Base-by-base conservation (phyloP, 2,797 vertebrate species). In the Protonibea diacanthus region DNA sequence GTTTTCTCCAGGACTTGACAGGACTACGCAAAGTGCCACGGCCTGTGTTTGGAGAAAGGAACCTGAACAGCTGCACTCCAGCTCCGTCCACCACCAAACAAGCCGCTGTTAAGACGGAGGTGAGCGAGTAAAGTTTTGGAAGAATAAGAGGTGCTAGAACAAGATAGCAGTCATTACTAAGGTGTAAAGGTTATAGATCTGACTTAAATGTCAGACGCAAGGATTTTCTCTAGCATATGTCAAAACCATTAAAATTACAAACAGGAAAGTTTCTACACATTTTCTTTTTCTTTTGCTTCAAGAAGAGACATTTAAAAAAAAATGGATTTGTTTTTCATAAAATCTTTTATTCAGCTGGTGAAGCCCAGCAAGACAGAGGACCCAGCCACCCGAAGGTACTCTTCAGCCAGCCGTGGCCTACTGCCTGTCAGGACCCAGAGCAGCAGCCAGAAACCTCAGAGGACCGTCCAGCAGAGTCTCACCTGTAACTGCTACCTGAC, bases 31-130 rank as follows among this genome's bases (percentile, higher is more conserved):
- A 95, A 90, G 88, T 90, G 80, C 94, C 94, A 48, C 95, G 98
- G 69, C 97, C 96, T 67, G 97, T 99, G 90, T 99, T 99, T 80
- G 97, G 97, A 89, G 97, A 99, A 94, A 97, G 96, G 94, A 98
- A 96, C 95, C 95, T 98, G 88, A 99, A 99, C 94, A 95, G 96
- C 86, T 95, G 91, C 60, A 88, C 93, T 68, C 89, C 89, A 74
- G 65, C 84, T 69, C 5, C 76, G 8, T 84, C 86, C 71, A 90
- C 93, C 84, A 94, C 96, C 69, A 96, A 91, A 83, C 86, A 89
- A 7, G 78, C 90, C 71, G 90, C 92, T 1, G 0, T 62, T 72
- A 97, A 95, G 94, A 94, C 96, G 86, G 96, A 97, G 78, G 93
- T 95, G 74, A 88, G 84, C 18, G n/a, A 63, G 8, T 38, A 0